Evolutionary conservation across 2,113 vertebrate species (phyloP), one percentile per base, ranked within the genome.

Genomic region (Steatornis caripensis): DNA sequence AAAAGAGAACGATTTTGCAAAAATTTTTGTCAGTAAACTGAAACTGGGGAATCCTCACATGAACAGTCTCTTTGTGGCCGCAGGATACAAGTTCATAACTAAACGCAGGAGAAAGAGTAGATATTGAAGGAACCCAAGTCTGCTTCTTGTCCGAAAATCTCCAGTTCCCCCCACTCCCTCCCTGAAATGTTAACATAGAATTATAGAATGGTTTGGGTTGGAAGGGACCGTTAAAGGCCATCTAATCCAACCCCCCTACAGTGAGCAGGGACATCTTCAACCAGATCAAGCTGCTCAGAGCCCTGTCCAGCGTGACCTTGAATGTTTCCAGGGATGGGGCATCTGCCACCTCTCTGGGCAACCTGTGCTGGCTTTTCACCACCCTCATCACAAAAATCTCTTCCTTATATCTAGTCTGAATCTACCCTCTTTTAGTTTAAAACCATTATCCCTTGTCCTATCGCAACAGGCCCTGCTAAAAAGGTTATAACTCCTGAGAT

Each of bases 1-100:
- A 88, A 90, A 95, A 92, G n/a, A 39, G 39, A 58, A 72, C 5
- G 49, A 83, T 91, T 92, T 92, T 91, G 75, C 78, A 94, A 89
- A 92, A 64, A 48, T 41, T 7, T 72, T 93, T 93, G 62, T 65
- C 89, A 53, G 64, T 88, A 71, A 75, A 76, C 75, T 82, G 58
- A 87, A 87, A 87, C 48, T 87, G 21, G 71, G 78, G 53, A 97
- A 86, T 93, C 37, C 18, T 95, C 48, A 58, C 45, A 61, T n/a
- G 81, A 89, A 64, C 49, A 51, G 74, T 75, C 32, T 90, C 37
- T 22, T 94, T 90, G 72, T 95, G 93, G 70, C 58, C 48, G 10
- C 29, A 65, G 82, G 60, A 85, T 78, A 46, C 84, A 62, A 84
- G 53, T 18, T 18, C 29, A 74, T 93, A 89, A 88, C 76, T 90